phyloP scores from a whole-genome alignment of 2,113 vertebrate genomes.

The Microtus richardsoni region DNA sequence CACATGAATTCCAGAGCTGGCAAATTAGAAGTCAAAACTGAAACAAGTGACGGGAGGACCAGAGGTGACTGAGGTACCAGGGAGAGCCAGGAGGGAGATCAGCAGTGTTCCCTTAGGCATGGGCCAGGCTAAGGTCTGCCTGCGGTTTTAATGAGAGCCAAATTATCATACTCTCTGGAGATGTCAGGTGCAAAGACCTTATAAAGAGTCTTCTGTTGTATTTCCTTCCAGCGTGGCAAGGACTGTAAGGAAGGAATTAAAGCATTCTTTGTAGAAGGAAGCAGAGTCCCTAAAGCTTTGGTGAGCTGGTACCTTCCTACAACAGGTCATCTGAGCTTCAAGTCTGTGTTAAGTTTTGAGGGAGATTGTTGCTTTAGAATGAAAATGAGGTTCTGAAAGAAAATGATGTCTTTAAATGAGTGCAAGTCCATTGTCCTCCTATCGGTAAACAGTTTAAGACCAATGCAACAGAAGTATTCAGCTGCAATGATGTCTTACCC shows the following conservation, averaged over 20 bases:
- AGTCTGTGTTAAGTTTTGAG: slow-evolving; percentile 5
- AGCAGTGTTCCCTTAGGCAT: background rate
- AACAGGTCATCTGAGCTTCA: slow-evolving; percentile 33
- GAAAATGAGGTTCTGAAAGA: slow-evolving; percentile 49
- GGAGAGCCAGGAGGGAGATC: background rate
- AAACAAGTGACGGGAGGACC: background rate
- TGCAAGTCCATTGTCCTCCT: background rate
- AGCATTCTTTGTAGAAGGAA: slow-evolving; percentile 50
- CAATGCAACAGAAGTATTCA: background rate
- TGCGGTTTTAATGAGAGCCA: slow-evolving; percentile 55
- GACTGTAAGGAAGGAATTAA: slow-evolving; percentile 68
- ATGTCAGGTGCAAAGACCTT: slow-evolving; percentile 58
- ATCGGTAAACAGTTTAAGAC: background rate
- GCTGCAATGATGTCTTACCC: background rate
- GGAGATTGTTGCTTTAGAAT: slow-evolving; percentile 16
- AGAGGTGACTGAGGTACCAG: background rate
- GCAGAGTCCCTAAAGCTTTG: slow-evolving; percentile 27
- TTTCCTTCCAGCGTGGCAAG: slow-evolving; percentile 30
- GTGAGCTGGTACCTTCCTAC: slow-evolving; percentile 39
- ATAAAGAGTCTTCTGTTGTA: slow-evolving; percentile 55
- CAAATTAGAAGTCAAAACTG: slow-evolving; percentile 9
- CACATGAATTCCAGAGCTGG: background rate
- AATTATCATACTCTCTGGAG: slow-evolving; percentile 66
- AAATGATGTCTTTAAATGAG: background rate
- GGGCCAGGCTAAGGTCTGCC: slow-evolving; percentile 11